Evolutionary conservation across 37 sponge, comb jelly and placozoan genomes (phyloP), one percentile per base, ranked within the genome.

Genomic region (Ianthella basta): DNA sequence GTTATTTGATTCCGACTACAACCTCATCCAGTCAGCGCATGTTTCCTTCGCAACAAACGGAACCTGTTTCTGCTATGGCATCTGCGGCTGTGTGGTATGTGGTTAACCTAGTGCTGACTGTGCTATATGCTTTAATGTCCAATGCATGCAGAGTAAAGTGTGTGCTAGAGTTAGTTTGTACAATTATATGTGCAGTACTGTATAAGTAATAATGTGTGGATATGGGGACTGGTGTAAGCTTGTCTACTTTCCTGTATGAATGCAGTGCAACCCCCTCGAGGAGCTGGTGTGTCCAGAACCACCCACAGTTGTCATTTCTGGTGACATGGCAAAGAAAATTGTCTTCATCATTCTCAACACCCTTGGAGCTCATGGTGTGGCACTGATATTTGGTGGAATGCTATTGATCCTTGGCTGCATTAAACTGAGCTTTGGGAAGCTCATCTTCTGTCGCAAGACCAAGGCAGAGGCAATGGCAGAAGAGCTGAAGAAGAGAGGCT

Each of bases 11-110:
- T 61, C 83, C 6, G 74, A 86, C 15, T 94, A 82, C 72, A 80
- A 82, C 60, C 56, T 94, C 39, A 59, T 94, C 27, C 87, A 89
- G 38, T 85, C 89, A 29, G 88, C 91, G 24, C 85, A 79, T 16
- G 77, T 94, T 0, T 59, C 82, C 33, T 84, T 94, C 61, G 86
- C 63, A 55, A 91, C 89, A 4, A 83, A 87, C 5, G 80, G 77
- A 24, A 84, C 91, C 41, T 94, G 95, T 78, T 84, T 94, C 39
- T 94, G 95, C 40, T 94, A 78, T 72, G 95, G 95, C 30, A 54
- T 63, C 30, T 94, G 95, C 84, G 95, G 91, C 34, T 94, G 95
- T 61, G 77, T 60, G 0, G 95, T 94, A 24, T 83, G 91, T 78
- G 8, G 15, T 1, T 41, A 8, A 44, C 50, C 3, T 3, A 44